phyloP scores from a whole-genome alignment of 2,113 vertebrate species.

The Trematomus loennbergii region DNA sequence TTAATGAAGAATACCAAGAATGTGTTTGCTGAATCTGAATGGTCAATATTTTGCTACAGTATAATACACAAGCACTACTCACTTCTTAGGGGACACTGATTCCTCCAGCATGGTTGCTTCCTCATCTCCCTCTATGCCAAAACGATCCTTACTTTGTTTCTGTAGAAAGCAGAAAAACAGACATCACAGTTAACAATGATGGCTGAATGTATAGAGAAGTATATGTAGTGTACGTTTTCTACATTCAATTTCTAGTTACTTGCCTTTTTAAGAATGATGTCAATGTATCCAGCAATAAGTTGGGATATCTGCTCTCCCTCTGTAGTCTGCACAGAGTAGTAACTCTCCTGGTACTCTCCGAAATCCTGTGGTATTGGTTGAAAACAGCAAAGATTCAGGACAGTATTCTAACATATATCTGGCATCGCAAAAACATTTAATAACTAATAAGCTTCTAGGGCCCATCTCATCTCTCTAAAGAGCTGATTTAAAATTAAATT shows the following conservation, averaged over 20 bases:
- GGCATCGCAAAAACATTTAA: conserved; percentile 1
- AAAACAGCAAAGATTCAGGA: conserved; percentile 39
- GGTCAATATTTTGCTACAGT: conserved; percentile 34
- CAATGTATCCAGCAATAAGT: conserved; percentile 98
- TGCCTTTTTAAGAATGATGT: conserved; percentile 99
- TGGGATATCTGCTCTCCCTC: conserved; percentile 99
- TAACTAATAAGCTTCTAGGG: conserved; percentile 8
- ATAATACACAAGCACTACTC: conserved; percentile 60
- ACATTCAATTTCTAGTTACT: conserved; percentile 36
- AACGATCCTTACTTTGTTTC: conserved; percentile 99
- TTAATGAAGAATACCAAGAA: conserved; percentile 47
- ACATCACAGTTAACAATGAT: background rate
- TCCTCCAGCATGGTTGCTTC: conserved; percentile 99
- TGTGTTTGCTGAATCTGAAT: conserved; percentile 20
- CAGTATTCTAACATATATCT: conserved; percentile 16
- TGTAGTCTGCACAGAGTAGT: conserved; percentile 98
- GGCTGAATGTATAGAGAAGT: background rate
- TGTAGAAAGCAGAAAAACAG: conserved; percentile 64
- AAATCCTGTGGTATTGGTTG: conserved; percentile 87
- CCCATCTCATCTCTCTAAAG: conserved; percentile 36
- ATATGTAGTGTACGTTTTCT: background rate
- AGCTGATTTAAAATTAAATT: conserved; percentile 55
- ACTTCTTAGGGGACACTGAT: conserved; percentile 98
- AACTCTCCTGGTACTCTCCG: conserved; percentile 99
- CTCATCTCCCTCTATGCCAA: conserved; percentile 97